phyloP scores from a whole-genome alignment of 2,113 vertebrate species.

The Oreocharis arfaki region DNA sequence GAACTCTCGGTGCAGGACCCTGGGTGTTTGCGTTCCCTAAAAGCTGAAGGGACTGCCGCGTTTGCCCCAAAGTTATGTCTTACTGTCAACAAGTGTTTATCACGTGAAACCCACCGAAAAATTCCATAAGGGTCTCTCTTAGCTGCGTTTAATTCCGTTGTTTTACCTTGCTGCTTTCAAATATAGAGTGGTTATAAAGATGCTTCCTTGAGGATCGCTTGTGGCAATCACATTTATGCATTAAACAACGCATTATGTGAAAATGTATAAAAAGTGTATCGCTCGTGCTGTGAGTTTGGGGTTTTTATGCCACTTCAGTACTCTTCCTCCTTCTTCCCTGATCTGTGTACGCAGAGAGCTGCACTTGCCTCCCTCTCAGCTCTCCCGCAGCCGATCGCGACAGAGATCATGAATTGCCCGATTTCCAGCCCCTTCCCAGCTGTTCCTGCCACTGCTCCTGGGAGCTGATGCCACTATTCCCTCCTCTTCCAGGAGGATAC shows the following conservation, averaged over 20 bases:
- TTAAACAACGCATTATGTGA: fast-evolving
- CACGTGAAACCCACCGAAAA: fast-evolving
- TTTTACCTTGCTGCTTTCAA: background rate
- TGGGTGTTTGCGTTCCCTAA: fast-evolving
- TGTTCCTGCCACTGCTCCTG: background rate
- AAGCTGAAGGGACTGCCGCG: fast-evolving
- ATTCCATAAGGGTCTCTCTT: fast-evolving
- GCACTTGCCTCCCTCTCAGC: fast-evolving
- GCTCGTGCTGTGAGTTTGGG: background rate
- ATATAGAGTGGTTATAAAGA: fast-evolving
- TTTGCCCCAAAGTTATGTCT: fast-evolving
- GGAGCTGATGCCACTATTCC: fast-evolving
- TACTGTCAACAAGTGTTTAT: too few relatives aligned
- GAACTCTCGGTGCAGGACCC: fast-evolving
- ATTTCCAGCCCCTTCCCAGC: background rate
- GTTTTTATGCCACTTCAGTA: fast-evolving
- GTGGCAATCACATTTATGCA: fast-evolving
- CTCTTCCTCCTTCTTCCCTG: fast-evolving
- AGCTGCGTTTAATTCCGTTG: fast-evolving
- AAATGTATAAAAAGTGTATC: fast-evolving
- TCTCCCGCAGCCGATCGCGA: background rate
- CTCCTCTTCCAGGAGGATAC: background rate
- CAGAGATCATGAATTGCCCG: background rate
- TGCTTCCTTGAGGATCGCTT: too few relatives aligned
- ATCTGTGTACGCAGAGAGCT: fast-evolving